Percentiles rank a stretch among this genome's conserved stretches.
phyloP scores from a whole-genome alignment of 2,888 invertebrate genomes.

The Eulithis testata region DNA sequence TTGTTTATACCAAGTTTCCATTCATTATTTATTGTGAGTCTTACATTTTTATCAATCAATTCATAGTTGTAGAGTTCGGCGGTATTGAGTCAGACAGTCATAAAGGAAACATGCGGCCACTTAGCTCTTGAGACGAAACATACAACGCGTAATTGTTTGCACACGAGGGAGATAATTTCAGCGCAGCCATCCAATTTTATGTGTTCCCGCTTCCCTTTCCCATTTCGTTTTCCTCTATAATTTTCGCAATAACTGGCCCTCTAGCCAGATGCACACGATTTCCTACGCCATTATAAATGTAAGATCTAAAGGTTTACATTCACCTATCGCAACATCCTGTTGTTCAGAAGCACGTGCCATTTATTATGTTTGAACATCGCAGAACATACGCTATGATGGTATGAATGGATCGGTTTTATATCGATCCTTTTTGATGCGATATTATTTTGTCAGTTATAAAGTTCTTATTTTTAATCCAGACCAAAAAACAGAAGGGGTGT shows the following conservation, averaged over 20 bases:
- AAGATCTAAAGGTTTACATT: constrained; percentile 61
- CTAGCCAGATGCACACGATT: constrained; percentile 68
- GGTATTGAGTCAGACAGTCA: constrained; percentile 20
- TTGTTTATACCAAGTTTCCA: constrained; percentile 45
- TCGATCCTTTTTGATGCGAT: constrained; percentile 19
- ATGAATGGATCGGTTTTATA: constrained; percentile 34
- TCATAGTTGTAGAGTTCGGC: constrained; percentile 14
- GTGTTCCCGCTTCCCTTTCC: constrained; percentile 62
- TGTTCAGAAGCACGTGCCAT: constrained; percentile 67
- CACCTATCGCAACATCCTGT: constrained; percentile 67
- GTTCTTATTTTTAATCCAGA: too few species aligned
- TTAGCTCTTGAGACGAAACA: constrained; percentile 34
- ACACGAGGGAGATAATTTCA: constrained; percentile 48
- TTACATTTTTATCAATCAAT: constrained; percentile 37
- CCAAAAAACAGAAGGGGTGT: too few species aligned
- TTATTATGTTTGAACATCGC: constrained; percentile 59
- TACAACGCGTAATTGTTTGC: constrained; percentile 46
- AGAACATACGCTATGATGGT: constrained; percentile 26
- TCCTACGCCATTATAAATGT: constrained; percentile 63
- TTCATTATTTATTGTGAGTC: constrained; percentile 52
- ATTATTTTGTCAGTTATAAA: neutral
- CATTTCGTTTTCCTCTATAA: constrained; percentile 64
- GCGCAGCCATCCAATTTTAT: constrained; percentile 52
- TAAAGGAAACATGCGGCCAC: constrained; percentile 29
- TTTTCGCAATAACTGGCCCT: constrained; percentile 54